Evolutionary conservation across 2,888 invertebrate genomes (phyloP).

Genomic region (Busseola fusca): DNA sequence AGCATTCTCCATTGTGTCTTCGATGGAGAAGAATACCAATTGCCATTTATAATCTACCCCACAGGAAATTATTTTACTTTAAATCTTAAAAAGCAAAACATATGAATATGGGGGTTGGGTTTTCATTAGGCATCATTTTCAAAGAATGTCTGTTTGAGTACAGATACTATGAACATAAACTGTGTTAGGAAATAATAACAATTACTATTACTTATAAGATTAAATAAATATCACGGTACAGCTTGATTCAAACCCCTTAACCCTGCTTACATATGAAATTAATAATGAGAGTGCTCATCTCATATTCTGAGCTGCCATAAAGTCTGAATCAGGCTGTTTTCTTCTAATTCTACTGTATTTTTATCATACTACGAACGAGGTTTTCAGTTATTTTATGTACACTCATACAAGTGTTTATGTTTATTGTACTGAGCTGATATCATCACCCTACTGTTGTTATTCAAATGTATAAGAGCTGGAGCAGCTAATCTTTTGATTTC

Average conservation of each 20-base stretch:
- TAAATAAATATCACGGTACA: background rate
- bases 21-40: conserved; percentile 78
- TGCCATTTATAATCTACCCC: conserved; percentile 67
- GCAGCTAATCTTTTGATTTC: background rate
- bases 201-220: background rate
- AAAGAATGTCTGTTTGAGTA: background rate
- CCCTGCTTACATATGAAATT: background rate
- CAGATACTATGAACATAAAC: background rate
- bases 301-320: background rate
- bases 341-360: background rate
- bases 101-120: conserved; percentile 44
- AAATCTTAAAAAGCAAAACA: conserved; percentile 46
- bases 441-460: too few relatives aligned
- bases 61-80: conserved; percentile 45
- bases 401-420: background rate
- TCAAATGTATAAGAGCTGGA: background rate
- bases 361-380: too few relatives aligned
- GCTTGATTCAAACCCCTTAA: background rate
- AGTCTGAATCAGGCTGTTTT: background rate
- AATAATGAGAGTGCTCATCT: background rate
- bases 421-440: background rate
- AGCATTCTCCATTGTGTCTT: conserved; percentile 77
- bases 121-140: background rate
- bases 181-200: background rate
- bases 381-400: background rate